phyloP scores from a whole-genome alignment of 2,888 invertebrate species.

The Disparrhopalites patrizii region DNA sequence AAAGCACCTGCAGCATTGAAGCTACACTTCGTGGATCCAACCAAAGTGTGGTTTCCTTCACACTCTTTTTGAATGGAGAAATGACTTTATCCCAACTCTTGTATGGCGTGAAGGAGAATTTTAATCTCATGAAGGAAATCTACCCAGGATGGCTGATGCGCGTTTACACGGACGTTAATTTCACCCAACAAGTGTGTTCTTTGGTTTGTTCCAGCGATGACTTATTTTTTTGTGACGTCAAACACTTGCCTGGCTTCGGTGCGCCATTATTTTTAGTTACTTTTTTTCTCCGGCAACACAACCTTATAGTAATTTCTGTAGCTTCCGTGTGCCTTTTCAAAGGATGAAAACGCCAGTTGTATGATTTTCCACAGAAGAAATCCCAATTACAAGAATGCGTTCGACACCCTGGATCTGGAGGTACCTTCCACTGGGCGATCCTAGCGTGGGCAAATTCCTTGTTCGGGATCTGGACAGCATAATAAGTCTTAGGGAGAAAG shows the following conservation, averaged over 20 bases:
- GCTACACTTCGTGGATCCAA: not conserved
- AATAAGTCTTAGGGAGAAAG: not conserved
- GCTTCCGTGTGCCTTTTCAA: too few relatives aligned
- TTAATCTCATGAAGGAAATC: not conserved
- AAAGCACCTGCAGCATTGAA: not conserved
- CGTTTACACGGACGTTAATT: not conserved
- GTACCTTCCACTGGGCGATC: slow-evolving; percentile 17
- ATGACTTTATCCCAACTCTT: too few relatives aligned
- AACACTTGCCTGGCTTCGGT: not conserved
- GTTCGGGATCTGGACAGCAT: slow-evolving; percentile 13
- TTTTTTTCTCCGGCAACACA: too few relatives aligned
- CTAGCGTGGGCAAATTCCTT: not conserved
- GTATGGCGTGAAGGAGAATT: too few relatives aligned
- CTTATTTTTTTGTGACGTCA: not conserved
- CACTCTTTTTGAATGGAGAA: too few relatives aligned
- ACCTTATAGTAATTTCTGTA: too few relatives aligned
- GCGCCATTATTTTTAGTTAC: too few relatives aligned
- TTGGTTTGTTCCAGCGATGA: not conserved
- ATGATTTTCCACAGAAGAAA: too few relatives aligned
- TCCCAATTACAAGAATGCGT: too few relatives aligned
- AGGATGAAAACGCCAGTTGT: too few relatives aligned
- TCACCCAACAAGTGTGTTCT: not conserved
- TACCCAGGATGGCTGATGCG: not conserved
- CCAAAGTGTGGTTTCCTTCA: not conserved
- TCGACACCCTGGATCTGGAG: too few relatives aligned